Evolutionary conservation across 2,797 vertebrate species (phyloP).

Genomic region (Ctenosaura bakeri): DNA sequence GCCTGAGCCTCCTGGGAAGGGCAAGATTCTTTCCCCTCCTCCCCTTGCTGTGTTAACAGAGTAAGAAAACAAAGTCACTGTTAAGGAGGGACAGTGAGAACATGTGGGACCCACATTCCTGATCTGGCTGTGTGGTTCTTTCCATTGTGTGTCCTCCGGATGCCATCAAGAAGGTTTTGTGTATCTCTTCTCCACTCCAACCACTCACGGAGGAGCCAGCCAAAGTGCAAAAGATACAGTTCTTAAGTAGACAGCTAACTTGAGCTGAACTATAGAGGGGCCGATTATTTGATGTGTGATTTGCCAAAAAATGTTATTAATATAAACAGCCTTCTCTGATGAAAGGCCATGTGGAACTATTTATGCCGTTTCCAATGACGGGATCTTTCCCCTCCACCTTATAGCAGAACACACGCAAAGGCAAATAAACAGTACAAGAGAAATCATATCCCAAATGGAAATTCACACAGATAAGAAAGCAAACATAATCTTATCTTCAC

Average conservation of each 20-base stretch:
- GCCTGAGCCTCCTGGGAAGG: too few relatives aligned
- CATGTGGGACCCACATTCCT: background rate
- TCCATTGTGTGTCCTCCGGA: background rate
- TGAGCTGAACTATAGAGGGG: background rate
- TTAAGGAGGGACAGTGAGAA: background rate
- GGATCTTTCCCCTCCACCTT: background rate
- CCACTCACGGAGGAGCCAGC: background rate
- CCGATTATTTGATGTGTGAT: background rate
- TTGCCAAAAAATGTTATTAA: constrained; percentile 51
- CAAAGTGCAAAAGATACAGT: constrained; percentile 17
- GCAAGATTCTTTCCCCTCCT: too few relatives aligned
- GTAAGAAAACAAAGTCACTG: background rate
- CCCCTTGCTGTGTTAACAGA: too few relatives aligned
- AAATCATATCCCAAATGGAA: background rate
- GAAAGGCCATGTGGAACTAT: constrained; percentile 65
- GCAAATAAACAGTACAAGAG: constrained; percentile 14
- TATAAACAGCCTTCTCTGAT: constrained; percentile 62
- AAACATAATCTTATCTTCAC: constrained; percentile 9
- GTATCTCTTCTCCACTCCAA: background rate
- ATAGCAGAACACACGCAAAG: constrained; percentile 16
- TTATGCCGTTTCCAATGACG: constrained; percentile 59
- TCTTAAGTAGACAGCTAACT: constrained; percentile 4
- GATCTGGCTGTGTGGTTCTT: background rate
- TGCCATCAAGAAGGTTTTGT: background rate
- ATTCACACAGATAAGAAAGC: constrained; percentile 7